Base-by-base conservation (phyloP, 1,140 invertebrate genomes). In the Marisa cornuarietis region DNA sequence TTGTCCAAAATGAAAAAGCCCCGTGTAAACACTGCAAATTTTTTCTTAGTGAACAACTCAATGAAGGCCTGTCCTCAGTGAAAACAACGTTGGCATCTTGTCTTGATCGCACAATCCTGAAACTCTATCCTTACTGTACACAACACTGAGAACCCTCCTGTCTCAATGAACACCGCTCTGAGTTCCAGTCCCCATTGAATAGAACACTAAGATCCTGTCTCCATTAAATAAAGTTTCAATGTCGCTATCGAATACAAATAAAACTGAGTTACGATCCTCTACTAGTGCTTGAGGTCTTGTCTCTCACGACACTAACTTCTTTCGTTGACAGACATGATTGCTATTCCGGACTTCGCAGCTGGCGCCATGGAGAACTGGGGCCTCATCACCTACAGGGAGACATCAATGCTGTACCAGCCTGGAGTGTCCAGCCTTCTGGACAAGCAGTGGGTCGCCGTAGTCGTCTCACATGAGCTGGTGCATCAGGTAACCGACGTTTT, bases 371-470 rank as follows among this genome's bases (percentile, higher is more conserved):
- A 94, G 84, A 94, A 94, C 87, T 98, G 97, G 96, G 96, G 97
- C 16, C 91, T 99, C 73, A 95, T 98, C n/a, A 97, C 95, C 0
- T 98, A 96, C 90, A 90, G 95, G 58, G 95, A 96, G 89, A 94
- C 94, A 6, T 93, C 94, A 0, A 93, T 97, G 85, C 92, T 96
- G 31, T 95, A 95, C 85, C 94, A 96, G 86, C 92, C 94, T 58
- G 93, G 83, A 0, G 95, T 94, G 71, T 96, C 96, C 0, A 87
- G 90, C 10, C 93, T 94, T 3, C 88, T 87, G 1, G 95, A 96
- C 85, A 95, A 95, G 87, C 94, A 96, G 87, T 91, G 93, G 81
- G 94, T 98, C 9, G 95, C 95, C 13, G 92, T 96, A 94, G 95
- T 92, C 13, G 87, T 93, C 13, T 93, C 95, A 3, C 96, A 98